phyloP scores from a whole-genome alignment of 2,797 vertebrate genomes.

The Periparus ater region DNA sequence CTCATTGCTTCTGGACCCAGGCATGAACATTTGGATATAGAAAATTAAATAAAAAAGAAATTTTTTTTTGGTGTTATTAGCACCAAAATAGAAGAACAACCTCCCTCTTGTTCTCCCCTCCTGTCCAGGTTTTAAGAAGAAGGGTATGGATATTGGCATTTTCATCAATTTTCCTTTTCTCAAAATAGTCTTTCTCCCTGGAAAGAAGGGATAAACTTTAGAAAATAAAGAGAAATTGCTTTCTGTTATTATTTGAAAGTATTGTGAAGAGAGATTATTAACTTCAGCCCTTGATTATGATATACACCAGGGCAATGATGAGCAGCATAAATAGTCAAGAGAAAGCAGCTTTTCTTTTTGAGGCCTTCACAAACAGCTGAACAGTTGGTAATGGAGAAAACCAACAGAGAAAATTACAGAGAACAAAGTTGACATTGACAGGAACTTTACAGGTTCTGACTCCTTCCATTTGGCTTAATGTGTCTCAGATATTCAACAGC shows the following conservation, averaged over 20 bases:
- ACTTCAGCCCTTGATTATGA: background rate
- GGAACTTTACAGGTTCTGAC: background rate
- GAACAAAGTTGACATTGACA: background rate
- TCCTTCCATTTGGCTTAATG: background rate
- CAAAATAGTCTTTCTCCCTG: background rate
- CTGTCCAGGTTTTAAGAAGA: background rate
- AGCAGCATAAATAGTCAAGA: background rate
- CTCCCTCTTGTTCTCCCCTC: background rate
- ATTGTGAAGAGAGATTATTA: background rate
- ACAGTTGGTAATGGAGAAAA: background rate
- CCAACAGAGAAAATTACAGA: conserved; percentile 37
- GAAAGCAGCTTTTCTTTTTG: conserved; percentile 5
- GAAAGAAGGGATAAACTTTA: background rate
- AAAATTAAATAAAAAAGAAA: rapidly evolving
- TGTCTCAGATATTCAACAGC: background rate
- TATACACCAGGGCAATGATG: background rate
- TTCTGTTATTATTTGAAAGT: conserved; percentile 10
- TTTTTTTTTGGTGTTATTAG: background rate
- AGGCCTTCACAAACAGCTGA: background rate
- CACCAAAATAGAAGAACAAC: background rate
- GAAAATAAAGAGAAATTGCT: background rate
- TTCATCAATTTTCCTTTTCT: background rate
- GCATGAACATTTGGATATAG: background rate
- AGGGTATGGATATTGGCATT: background rate
- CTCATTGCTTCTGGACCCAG: background rate